Conservation (phyloP, 2,113 vertebrate genomes). For the Corapipo altera region DNA sequence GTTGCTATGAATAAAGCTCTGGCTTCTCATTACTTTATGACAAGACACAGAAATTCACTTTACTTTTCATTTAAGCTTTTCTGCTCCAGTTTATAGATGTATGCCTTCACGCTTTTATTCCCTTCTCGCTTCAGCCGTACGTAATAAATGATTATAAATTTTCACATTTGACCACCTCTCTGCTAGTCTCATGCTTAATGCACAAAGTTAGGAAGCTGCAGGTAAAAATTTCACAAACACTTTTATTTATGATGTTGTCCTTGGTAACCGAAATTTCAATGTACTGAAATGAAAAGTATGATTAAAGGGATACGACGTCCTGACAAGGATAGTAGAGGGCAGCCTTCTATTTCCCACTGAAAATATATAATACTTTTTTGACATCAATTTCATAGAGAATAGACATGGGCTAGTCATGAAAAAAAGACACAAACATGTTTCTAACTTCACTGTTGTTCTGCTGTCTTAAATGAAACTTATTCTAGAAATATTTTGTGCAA, state of each 20-base stretch:
- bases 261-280: constrained; percentile 96
- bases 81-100: constrained; percentile 84
- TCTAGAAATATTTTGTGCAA: constrained; percentile 35
- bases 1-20: constrained; percentile 85
- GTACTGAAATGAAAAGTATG: constrained; percentile 98
- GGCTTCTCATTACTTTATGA: constrained; percentile 88
- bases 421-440: constrained; percentile 76
- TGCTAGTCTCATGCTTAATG: constrained; percentile 82
- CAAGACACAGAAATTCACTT: constrained; percentile 90
- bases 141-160: constrained; percentile 97
- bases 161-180: constrained; percentile 88
- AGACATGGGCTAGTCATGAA: constrained; percentile 81
- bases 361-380: constrained; percentile 90
- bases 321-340: constrained; percentile 84
- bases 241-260: constrained; percentile 97
- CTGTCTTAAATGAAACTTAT: constrained; percentile 57
- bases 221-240: constrained; percentile 92
- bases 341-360: constrained; percentile 85
- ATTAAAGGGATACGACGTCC: constrained; percentile 88
- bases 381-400: constrained; percentile 89
- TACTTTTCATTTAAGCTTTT: constrained; percentile 89
- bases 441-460: constrained; percentile 65
- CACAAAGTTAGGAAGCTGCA: constrained; percentile 86
- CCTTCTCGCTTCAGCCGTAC: constrained; percentile 78
- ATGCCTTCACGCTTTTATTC: constrained; percentile 88